Conservation (phyloP, 2,888 invertebrate genomes). For the Copidosoma aretas region DNA sequence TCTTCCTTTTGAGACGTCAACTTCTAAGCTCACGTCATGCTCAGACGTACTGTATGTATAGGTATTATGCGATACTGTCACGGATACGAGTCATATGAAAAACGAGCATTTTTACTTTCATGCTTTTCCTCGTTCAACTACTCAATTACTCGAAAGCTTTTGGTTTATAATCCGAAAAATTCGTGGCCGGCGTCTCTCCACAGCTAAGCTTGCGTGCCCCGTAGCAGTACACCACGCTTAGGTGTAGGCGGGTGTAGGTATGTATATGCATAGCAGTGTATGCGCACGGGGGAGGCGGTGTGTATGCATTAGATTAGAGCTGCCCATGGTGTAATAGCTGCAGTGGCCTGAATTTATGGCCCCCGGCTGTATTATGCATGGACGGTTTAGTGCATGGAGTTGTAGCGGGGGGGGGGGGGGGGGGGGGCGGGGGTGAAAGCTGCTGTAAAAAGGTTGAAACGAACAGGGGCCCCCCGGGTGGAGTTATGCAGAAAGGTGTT, state of each 20-base stretch:
- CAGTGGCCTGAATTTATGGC: neutral
- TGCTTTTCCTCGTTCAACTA: neutral
- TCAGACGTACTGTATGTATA: neutral
- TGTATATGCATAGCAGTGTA: neutral
- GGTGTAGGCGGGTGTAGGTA: no score
- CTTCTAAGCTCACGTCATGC: constrained; percentile 45
- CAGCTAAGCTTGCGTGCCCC: no score
- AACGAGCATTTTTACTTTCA: neutral
- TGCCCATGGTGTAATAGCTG: neutral
- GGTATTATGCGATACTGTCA: neutral
- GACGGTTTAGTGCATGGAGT: neutral
- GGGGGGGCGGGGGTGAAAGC: no score
- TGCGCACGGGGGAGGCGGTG: neutral
- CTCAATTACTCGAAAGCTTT: no score
- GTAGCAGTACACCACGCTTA: no score
- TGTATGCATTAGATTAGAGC: neutral
- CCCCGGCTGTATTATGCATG: neutral
- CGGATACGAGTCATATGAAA: neutral
- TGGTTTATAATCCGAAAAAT: no score
- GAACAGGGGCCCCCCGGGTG: no score
- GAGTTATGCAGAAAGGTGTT: no score
- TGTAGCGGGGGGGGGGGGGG: no score
- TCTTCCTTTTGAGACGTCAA: constrained; percentile 52
- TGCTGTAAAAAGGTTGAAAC: no score
- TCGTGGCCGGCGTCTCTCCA: no score